Percentiles rank a stretch among this genome's conserved stretches.
These are phyloP conservation scores for Gasterosteus nipponicus DNA, from an alignment of 2,113 vertebrate genomes.

Conservation along the genomic window DNA sequence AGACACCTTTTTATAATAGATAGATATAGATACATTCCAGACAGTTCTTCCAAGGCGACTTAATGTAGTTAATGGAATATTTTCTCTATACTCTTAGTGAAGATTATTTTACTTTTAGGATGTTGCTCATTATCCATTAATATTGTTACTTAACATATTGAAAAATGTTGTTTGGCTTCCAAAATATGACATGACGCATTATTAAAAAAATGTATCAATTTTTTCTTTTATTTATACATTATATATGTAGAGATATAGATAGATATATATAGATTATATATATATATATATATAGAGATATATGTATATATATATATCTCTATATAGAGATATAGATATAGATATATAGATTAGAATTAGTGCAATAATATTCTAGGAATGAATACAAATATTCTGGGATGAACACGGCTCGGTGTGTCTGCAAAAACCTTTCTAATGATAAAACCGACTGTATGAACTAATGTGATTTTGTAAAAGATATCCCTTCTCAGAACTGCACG, in stretches of 20 bases:
- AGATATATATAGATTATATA: no score
- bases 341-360: no score
- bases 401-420: slow-evolving; percentile 15
- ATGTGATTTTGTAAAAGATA: slow-evolving; percentile 54
- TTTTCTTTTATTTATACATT: no score
- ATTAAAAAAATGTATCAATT: neutral
- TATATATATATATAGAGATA: no score
- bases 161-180: neutral
- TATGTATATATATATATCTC: no score
- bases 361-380: neutral
- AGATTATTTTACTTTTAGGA: neutral
- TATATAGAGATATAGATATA: no score
- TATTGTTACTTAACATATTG: neutral
- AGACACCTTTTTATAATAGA: slow-evolving; percentile 6
- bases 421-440: slow-evolving; percentile 21
- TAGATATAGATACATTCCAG: slow-evolving; percentile 27
- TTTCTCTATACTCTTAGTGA: neutral
- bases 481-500: slow-evolving; percentile 52
- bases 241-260: no score
- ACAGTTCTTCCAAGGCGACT: slow-evolving; percentile 7
- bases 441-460: slow-evolving; percentile 41
- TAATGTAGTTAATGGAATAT: neutral
- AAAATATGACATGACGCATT: neutral
- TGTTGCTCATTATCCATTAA: neutral
- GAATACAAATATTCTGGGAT: slow-evolving; percentile 22